Evolutionary conservation across 2,888 invertebrate species (phyloP).

Genomic region (Petrophora chlorosata): DNA sequence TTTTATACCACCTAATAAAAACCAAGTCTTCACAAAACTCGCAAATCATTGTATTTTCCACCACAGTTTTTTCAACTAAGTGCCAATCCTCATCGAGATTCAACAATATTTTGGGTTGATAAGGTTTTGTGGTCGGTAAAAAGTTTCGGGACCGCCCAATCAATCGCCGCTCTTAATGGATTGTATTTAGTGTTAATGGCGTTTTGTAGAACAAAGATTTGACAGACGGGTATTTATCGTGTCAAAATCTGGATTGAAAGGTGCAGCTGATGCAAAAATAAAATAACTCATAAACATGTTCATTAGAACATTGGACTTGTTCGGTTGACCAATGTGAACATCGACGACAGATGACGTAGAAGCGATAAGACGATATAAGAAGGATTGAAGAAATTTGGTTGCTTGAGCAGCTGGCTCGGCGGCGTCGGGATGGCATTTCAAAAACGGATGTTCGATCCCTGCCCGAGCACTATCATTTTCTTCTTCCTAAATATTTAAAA

Average conservation of each 20-base stretch:
- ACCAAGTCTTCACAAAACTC: constrained; percentile 19
- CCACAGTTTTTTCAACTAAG: constrained; percentile 44
- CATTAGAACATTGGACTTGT: too few species aligned
- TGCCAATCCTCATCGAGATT: constrained; percentile 62
- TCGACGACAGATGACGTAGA: too few species aligned
- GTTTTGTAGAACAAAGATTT: constrained; percentile 50
- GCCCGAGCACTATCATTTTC: too few species aligned
- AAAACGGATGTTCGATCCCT: too few species aligned
- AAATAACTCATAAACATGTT: too few species aligned
- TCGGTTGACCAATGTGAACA: too few species aligned
- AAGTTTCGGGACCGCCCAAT: constrained; percentile 57
- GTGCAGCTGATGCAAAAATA: not conserved
- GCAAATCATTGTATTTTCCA: constrained; percentile 26
- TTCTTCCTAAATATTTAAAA: too few species aligned
- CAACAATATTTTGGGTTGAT: constrained; percentile 54
- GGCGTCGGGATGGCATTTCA: too few species aligned
- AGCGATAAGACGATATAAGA: too few species aligned
- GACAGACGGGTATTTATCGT: constrained; percentile 29
- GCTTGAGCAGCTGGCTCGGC: too few species aligned
- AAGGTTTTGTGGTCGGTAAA: constrained; percentile 54
- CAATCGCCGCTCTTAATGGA: constrained; percentile 67
- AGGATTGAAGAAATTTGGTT: too few species aligned
- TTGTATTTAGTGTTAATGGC: constrained; percentile 68
- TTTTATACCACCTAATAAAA: constrained; percentile 1
- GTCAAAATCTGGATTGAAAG: constrained; percentile 16